phyloP scores from a whole-genome alignment of 2,797 vertebrate species.

The Odontamblyopus rebecca region DNA sequence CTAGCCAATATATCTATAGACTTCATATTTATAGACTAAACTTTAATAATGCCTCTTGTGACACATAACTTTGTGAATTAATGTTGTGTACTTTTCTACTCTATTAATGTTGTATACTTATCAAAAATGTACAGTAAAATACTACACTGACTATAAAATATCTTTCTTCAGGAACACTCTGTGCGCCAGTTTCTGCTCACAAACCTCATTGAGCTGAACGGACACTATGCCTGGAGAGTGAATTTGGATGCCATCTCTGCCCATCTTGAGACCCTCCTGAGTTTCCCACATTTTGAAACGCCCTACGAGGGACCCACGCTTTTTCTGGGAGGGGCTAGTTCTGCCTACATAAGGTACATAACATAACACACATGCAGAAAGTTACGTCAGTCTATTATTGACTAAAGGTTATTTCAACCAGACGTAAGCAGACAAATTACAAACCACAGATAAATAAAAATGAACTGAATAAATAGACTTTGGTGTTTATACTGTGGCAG shows the following conservation, averaged over 20 bases:
- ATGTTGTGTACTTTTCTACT: no score
- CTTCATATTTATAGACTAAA: no score
- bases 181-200: slow-evolving; percentile 90
- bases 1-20: no score
- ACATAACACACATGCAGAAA: slow-evolving; percentile 1
- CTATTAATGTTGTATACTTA: no score
- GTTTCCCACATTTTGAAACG: slow-evolving; percentile 80
- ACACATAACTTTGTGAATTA: no score
- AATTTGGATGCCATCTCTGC: slow-evolving; percentile 88
- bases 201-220: slow-evolving; percentile 87
- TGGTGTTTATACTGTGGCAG: background rate
- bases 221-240: slow-evolving; percentile 84
- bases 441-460: background rate
- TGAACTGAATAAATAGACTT: background rate
- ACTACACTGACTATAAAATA: background rate
- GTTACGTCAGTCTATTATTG: background rate
- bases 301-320: slow-evolving; percentile 84
- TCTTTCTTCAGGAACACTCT: slow-evolving; percentile 72
- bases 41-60: no score
- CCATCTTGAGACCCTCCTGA: slow-evolving; percentile 82
- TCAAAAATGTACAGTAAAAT: no score
- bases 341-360: slow-evolving; percentile 87
- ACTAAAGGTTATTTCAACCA: background rate
- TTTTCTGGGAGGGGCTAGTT: slow-evolving; percentile 90
- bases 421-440: background rate